Evolutionary conservation across 1,140 invertebrate genomes (phyloP), one percentile per base, ranked within the genome.

Genomic region (Copidosoma floridanum): DNA sequence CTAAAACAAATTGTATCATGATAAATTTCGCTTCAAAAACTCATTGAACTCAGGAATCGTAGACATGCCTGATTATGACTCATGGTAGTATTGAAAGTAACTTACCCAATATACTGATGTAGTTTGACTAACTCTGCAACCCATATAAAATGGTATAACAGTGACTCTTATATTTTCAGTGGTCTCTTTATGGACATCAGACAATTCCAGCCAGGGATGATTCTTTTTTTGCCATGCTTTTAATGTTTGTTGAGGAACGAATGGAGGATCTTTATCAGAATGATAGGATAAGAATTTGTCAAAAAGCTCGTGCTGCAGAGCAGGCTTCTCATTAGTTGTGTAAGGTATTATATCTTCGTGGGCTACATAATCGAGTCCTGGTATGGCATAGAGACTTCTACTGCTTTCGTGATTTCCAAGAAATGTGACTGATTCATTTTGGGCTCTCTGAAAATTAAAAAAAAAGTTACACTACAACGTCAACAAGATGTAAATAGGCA

Each of bases 91-190:
- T 32, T 8, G 29, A 32, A 32, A 32, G 29, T 21, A 57, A 69
- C 78, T 77, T 81, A 95, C 93, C 93, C 94, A 96, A 78, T 94
- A 95, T n/a, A 94, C 92, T 35, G 90, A 88, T 35, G 88, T 90
- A 53, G 90, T 89, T 71, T 95, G 93, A 43, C 89, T 90, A 72
- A 94, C 92, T 65, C 94, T 84, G 68, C 91, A 95, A 24, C 94
- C 94, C 91, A 97, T 95, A 74, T 97, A 98, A 80, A 98, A 98
- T 3, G 96, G 96, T 76, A 97, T 98, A 3, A 98, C 96, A 10
- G 96, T 99, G 6, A 99, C 89, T 18, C 95, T 82, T 64, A 98
- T 89, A 76, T 92, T 91, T 79, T 98, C 94, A 0, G 96, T 98
- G 0, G 94, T 98, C 82, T 98, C 94, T 73, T 94, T 92, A 75